A percentile compares a stretch with the other conserved stretches of the same genome.
Evolutionary conservation across 2,113 vertebrate genomes (phyloP).

Genomic region (Nothocercus julius): DNA sequence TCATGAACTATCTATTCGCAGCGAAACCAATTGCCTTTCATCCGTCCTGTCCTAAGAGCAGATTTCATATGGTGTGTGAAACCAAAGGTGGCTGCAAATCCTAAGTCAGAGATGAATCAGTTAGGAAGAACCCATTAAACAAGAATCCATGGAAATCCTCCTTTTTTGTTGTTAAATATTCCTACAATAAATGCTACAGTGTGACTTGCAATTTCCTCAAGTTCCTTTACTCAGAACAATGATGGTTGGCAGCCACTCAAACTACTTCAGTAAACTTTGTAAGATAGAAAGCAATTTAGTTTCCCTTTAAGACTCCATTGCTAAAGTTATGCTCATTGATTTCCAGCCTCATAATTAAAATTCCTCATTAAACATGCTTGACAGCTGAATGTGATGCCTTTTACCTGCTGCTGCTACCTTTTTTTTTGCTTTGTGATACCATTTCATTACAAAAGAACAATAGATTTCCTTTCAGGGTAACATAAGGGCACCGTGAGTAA

Average conservation of each 20-base stretch:
- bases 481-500: conserved; percentile 70
- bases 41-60: conserved; percentile 25
- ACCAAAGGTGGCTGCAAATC: conserved; percentile 36
- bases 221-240: conserved; percentile 75
- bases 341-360: conserved; percentile 75
- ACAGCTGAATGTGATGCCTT: conserved; percentile 72
- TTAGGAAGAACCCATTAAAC: conserved; percentile 77
- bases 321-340: conserved; percentile 69
- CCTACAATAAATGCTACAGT: conserved; percentile 74
- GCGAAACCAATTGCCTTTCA: neutral
- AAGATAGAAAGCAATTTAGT: conserved; percentile 65
- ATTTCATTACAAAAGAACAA: conserved; percentile 78
- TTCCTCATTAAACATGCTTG: conserved; percentile 73
- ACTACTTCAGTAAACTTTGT: conserved; percentile 60
- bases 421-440: conserved; percentile 39
- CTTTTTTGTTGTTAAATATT: conserved; percentile 76
- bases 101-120: conserved; percentile 75
- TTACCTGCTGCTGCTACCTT: conserved; percentile 74
- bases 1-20: conserved; percentile 11
- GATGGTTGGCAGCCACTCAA: conserved; percentile 74
- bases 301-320: conserved; percentile 64
- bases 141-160: conserved; percentile 79
- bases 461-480: conserved; percentile 75
- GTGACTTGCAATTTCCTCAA: conserved; percentile 73
- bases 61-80: conserved; percentile 56